Evolutionary conservation across 2,888 invertebrate species (phyloP).

Genomic region (Pseudococcus longispinus): DNA sequence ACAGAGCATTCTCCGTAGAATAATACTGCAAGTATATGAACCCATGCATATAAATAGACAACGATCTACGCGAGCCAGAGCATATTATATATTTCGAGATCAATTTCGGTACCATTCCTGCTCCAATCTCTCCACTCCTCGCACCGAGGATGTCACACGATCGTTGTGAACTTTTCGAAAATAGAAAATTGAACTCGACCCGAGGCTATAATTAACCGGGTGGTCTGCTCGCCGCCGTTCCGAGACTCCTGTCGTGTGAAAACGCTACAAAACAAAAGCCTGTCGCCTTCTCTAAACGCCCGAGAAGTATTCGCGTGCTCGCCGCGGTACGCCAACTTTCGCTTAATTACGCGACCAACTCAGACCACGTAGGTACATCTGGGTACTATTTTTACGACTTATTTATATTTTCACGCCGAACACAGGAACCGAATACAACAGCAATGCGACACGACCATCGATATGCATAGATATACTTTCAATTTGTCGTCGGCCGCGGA

Average conservation of each 20-base stretch:
- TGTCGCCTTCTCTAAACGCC: background rate
- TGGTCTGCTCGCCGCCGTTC: background rate
- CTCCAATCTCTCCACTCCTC: too few relatives aligned
- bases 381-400: background rate
- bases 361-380: background rate
- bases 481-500: background rate
- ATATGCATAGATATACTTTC: conserved; percentile 1
- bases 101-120: background rate
- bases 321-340: background rate
- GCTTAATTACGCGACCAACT: background rate
- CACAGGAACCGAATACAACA: too few relatives aligned
- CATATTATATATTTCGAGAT: too few relatives aligned
- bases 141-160: background rate
- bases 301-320: background rate
- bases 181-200: background rate
- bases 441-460: background rate
- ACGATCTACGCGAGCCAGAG: too few relatives aligned
- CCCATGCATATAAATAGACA: too few relatives aligned
- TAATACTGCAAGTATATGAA: too few relatives aligned
- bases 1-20: too few relatives aligned
- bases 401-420: background rate
- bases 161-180: background rate
- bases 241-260: conserved; percentile 3
- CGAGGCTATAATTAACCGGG: background rate
- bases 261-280: background rate